phyloP scores from a whole-genome alignment of 2,113 vertebrate genomes.

The Australoheros scitulus region DNA sequence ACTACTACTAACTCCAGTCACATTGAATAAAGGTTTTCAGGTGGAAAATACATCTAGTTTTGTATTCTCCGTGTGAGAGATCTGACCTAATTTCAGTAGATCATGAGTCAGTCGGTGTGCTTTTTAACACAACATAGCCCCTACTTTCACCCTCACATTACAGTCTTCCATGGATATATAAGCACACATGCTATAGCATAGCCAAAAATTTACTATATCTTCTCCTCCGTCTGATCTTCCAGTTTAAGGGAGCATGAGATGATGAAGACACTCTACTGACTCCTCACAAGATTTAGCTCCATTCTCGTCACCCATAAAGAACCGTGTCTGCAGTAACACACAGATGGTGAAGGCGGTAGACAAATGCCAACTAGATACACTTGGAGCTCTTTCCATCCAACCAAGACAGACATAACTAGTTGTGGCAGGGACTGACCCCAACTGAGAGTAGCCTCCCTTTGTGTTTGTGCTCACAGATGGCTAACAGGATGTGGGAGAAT shows the following conservation, averaged over 20 bases:
- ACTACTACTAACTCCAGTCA: neutral
- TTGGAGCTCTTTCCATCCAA: constrained; percentile 17
- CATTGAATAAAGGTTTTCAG: neutral
- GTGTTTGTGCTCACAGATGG: constrained; percentile 20
- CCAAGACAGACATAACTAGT: constrained; percentile 19
- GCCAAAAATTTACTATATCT: neutral
- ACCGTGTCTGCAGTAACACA: constrained; percentile 1
- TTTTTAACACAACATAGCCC: neutral
- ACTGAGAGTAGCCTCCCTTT: constrained; percentile 6
- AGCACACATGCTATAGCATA: neutral
- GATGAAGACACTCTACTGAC: constrained; percentile 10
- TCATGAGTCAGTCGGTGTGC: neutral
- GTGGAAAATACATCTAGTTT: neutral
- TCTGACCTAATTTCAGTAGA: neutral
- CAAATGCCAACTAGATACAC: constrained; percentile 17
- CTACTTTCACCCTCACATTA: neutral
- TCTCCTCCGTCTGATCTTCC: neutral
- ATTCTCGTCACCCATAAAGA: neutral
- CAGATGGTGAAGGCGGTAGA: neutral
- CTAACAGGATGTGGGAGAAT: constrained; percentile 32
- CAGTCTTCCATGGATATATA: neutral
- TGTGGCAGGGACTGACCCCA: constrained; percentile 25
- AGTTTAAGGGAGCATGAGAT: constrained; percentile 20
- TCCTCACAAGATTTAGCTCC: constrained; percentile 12
- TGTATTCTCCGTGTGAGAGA: neutral